These are phyloP conservation scores for Drosophila hamatofila DNA, from an alignment of 2,888 invertebrate genomes.

Conservation along the genomic window DNA sequence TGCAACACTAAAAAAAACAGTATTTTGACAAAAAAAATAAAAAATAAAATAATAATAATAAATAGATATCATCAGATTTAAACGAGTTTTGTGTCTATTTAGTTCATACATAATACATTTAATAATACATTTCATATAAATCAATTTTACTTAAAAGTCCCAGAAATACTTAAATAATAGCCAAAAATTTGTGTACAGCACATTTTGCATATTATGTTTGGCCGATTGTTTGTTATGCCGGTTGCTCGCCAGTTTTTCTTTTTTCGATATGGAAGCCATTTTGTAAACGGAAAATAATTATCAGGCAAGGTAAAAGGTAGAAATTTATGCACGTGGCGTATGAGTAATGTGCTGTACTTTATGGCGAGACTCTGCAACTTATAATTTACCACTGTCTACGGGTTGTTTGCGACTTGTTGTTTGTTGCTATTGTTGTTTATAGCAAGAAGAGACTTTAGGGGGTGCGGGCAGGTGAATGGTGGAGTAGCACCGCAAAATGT, in stretches of 20 bases:
- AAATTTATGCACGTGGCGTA: constrained; percentile 76
- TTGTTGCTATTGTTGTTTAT: constrained; percentile 47
- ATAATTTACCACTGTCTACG: constrained; percentile 77
- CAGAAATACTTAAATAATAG: background rate
- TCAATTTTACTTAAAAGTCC: background rate
- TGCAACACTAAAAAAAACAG: too few species aligned
- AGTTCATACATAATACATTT: too few species aligned
- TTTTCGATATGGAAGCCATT: constrained; percentile 54
- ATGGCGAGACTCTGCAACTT: constrained; percentile 64
- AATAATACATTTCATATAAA: too few species aligned
- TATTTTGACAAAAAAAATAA: too few species aligned
- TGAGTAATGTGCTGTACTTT: constrained; percentile 75
- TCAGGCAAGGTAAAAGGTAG: constrained; percentile 43
- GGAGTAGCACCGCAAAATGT: constrained; percentile 62
- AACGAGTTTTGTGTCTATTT: too few species aligned
- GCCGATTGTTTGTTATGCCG: constrained; percentile 1
- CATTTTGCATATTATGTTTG: background rate
- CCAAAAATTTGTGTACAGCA: background rate
- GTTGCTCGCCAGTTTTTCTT: background rate
- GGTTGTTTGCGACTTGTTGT: constrained; percentile 66
- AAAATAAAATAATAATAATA: too few species aligned
- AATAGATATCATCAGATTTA: too few species aligned
- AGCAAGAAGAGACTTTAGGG: background rate
- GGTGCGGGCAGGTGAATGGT: background rate
- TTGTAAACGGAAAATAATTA: constrained; percentile 78